Percentiles rank a stretch among this genome's conserved stretches.
phyloP scores from a whole-genome alignment of 2,888 invertebrate genomes.

The Hyposoter dolosus region DNA sequence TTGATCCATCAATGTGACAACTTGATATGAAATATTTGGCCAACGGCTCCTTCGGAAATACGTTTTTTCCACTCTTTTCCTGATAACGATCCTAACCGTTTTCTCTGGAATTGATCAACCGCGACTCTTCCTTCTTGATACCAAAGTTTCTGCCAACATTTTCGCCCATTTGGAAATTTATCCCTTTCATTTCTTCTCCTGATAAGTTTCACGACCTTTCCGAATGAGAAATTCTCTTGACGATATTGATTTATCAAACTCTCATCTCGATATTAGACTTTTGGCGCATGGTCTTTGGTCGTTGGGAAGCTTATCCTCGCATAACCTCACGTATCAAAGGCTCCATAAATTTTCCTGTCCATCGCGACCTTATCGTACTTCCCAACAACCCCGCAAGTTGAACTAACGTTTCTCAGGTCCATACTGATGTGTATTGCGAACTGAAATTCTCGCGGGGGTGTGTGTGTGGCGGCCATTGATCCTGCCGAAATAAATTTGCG shows the following conservation, averaged over 20 bases:
- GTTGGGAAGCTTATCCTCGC: background rate
- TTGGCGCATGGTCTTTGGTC: background rate
- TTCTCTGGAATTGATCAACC: background rate
- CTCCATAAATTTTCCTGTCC: slow-evolving; percentile 5
- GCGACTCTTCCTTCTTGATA: background rate
- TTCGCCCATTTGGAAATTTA: background rate
- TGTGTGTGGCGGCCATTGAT: slow-evolving; percentile 59
- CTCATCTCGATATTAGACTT: background rate
- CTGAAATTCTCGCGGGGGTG: slow-evolving; percentile 6
- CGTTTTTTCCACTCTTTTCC: background rate
- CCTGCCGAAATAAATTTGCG: slow-evolving; percentile 64
- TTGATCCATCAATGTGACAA: slow-evolving; percentile 3
- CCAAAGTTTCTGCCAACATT: background rate
- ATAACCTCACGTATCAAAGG: slow-evolving; percentile 1
- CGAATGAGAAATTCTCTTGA: background rate
- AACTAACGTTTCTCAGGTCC: slow-evolving; percentile 28
- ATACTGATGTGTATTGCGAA: slow-evolving; percentile 19
- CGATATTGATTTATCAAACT: background rate
- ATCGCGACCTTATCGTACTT: slow-evolving; percentile 1
- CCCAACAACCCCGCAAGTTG: background rate
- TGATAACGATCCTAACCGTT: background rate
- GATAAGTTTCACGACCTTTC: background rate
- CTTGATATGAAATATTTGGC: slow-evolving; percentile 4
- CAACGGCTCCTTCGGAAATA: background rate
- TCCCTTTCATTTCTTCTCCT: background rate